Evolutionary conservation across 2,113 vertebrate species (phyloP).

Genomic region (Maccullochella peelii): DNA sequence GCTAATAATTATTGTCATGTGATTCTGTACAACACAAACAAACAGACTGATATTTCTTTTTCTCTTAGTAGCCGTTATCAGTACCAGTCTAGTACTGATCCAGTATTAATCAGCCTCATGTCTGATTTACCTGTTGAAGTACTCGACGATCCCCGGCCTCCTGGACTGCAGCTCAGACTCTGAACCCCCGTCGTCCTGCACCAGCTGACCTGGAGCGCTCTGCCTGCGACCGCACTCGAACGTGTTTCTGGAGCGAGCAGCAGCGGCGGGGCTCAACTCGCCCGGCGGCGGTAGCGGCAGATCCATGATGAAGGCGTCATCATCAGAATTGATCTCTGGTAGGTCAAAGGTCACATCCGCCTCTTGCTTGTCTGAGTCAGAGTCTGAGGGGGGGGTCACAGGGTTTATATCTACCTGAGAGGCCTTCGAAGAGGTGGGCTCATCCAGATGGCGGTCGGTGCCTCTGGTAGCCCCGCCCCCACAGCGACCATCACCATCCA

Average conservation of each 20-base stretch:
- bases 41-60: too few species aligned
- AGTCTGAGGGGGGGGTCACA: background rate
- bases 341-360: background rate
- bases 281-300: too few species aligned
- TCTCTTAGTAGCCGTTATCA: too few species aligned
- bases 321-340: background rate
- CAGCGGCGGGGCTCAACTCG: fast-evolving
- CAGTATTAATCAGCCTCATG: background rate
- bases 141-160: constrained; percentile 4
- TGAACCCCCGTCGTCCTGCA: background rate
- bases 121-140: constrained; percentile 20
- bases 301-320: background rate
- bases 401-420: background rate
- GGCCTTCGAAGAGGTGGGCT: background rate
- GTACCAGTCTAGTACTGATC: background rate
- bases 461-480: background rate
- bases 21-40: too few species aligned
- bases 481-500: background rate
- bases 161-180: constrained; percentile 21
- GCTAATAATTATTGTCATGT: too few species aligned
- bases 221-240: background rate
- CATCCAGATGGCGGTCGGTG: background rate
- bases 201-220: constrained; percentile 1
- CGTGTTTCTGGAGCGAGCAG: constrained; percentile 6
- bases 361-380: background rate